phyloP scores from a whole-genome alignment of 1,140 invertebrate species.

The Mizuhopecten yessoensis region DNA sequence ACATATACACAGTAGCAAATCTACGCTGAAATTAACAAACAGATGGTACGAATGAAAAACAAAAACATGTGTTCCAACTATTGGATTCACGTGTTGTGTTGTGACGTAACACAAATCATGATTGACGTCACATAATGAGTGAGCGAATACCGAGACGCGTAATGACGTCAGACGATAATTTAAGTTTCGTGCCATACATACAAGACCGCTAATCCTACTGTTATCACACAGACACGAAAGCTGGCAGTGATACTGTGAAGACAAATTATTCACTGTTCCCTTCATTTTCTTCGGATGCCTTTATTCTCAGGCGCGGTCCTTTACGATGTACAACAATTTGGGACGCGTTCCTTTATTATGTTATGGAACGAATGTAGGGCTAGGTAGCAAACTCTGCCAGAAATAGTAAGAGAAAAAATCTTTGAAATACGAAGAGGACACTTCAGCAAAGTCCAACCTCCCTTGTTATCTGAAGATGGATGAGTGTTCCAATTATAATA shows the following conservation, averaged over 20 bases:
- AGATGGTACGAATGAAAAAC: conserved; percentile 18
- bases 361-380: not conserved
- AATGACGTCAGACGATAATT: not conserved
- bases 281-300: not conserved
- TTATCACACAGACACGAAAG: not conserved
- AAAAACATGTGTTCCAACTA: not conserved
- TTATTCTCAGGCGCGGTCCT: not conserved
- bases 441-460: not conserved
- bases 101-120: not conserved
- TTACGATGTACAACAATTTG: not conserved
- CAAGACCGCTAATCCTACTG: not conserved
- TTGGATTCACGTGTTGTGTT: not conserved
- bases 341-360: not conserved
- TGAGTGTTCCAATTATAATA: not conserved
- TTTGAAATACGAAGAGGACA: not conserved
- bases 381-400: not conserved
- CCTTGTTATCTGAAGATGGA: not conserved
- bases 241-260: not conserved
- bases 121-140: conserved; percentile 17
- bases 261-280: not conserved
- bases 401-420: not conserved
- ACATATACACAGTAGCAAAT: not conserved
- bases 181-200: not conserved
- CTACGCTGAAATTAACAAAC: not conserved
- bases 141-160: not conserved